Base-by-base conservation (phyloP, 2,797 vertebrate species). In the Champsocephalus esox region DNA sequence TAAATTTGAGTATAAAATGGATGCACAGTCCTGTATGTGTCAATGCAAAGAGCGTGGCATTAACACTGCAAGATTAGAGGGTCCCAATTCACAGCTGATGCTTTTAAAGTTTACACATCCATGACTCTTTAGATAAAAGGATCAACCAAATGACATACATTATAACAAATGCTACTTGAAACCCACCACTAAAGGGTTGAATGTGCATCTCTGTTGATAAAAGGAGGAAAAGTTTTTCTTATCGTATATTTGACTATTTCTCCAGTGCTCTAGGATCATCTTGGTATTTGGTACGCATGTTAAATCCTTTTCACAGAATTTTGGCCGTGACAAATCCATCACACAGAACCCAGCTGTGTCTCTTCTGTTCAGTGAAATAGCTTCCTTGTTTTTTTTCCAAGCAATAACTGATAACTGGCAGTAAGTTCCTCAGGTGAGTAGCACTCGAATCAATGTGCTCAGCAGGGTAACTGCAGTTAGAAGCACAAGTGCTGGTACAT, bases 381-480 rank as follows among this genome's bases (percentile, higher is more conserved):
- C 51, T 34, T 64, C 56, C 28, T 72, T 63, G 48, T 80, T 88
- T 79, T 88, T 79, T 73, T 4, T 9, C 34, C 34, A 43, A 56
- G 65, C 43, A 48, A 21, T 46, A 73, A 69, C 66, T 70, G 77
- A 28, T 59, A 81, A 69, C 62, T 62, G 50, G 28, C 54, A 43
- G 45, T 11, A 55, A 52, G 66, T 65, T 75, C 46, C 21, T 79
- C 12, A 12, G 49, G 48, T 80, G 66, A 82, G 80, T 9, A 68
- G 74, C 64, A 64, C 69, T 79, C 73, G 61, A 88, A 85, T 83
- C 80, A 85, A 59, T 75, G 62, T 46, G 48, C 75, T 74, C 80
- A 71, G 77, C 76, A 28, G 87, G 81, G 14, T 54, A 28, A 45
- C 75, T 7, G 10, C 56, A 44, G 70, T 65, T 52, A 64, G 34